phyloP scores from a whole-genome alignment of 2,113 vertebrate species.

The Eurystomus gularis region DNA sequence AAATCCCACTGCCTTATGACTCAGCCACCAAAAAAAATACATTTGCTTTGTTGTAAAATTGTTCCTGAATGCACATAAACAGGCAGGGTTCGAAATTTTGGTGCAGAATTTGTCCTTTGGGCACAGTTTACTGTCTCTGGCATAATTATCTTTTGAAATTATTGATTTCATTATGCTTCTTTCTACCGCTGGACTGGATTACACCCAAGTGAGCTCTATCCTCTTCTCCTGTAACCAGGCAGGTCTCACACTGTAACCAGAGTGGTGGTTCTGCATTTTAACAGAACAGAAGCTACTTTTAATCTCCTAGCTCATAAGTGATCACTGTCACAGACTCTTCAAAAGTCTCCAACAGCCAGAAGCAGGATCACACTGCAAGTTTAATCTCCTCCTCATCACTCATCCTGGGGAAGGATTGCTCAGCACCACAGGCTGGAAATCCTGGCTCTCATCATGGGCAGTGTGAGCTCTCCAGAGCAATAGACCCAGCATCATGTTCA shows the following conservation, averaged over 20 bases:
- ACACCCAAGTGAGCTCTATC: neutral
- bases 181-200: neutral
- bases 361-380: neutral
- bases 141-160: neutral
- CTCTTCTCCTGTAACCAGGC: neutral
- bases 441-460: neutral
- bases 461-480: rapidly evolving
- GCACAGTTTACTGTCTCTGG: neutral
- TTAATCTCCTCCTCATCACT: neutral
- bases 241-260: rapidly evolving
- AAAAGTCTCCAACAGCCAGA: neutral
- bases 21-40: neutral
- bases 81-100: neutral
- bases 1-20: neutral
- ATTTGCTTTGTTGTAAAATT: neutral
- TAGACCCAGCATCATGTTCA: neutral
- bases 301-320: neutral
- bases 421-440: neutral
- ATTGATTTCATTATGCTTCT: neutral
- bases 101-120: neutral
- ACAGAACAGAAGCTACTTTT: neutral
- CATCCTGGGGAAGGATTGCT: neutral
- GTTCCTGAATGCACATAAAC: neutral
- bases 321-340: neutral
- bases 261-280: neutral